phyloP scores from a whole-genome alignment of 2,797 vertebrate genomes.

The Manis crassicaudata region DNA sequence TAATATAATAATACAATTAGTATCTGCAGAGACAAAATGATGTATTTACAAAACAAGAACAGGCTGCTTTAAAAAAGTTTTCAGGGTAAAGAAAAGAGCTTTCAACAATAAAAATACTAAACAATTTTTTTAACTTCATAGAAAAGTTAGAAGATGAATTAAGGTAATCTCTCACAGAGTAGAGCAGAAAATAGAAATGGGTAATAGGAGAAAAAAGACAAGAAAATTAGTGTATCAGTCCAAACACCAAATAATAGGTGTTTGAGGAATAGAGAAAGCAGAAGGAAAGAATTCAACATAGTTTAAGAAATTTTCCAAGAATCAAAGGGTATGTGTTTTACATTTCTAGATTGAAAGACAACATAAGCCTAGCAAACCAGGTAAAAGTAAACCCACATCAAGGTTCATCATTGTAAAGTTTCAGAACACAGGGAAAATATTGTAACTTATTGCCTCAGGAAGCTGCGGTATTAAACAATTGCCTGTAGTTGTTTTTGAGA shows the following conservation, averaged over 20 bases:
- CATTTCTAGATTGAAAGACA: background rate
- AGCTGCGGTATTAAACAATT: background rate
- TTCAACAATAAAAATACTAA: constrained; percentile 33
- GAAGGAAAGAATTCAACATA: background rate
- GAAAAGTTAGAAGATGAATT: constrained; percentile 33
- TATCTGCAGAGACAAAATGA: constrained; percentile 1
- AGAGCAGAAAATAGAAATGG: background rate
- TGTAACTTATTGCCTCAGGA: background rate
- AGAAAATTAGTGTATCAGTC: background rate
- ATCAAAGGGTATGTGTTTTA: background rate
- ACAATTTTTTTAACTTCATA: background rate
- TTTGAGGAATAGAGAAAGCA: background rate
- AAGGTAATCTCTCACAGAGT: background rate
- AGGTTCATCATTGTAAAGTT: background rate
- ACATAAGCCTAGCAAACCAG: background rate
- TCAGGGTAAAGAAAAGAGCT: background rate
- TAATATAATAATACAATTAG: background rate
- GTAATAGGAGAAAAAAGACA: background rate
- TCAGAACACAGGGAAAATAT: background rate
- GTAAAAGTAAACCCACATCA: background rate
- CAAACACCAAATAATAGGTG: constrained; percentile 2
- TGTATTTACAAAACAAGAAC: background rate
- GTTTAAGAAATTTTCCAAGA: background rate
- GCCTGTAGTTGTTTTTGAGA: background rate
- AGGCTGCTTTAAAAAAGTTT: constrained; percentile 26